These are phyloP conservation scores for Epiblema foenella DNA, from an alignment of 2,888 invertebrate species.

Conservation along the genomic window DNA sequence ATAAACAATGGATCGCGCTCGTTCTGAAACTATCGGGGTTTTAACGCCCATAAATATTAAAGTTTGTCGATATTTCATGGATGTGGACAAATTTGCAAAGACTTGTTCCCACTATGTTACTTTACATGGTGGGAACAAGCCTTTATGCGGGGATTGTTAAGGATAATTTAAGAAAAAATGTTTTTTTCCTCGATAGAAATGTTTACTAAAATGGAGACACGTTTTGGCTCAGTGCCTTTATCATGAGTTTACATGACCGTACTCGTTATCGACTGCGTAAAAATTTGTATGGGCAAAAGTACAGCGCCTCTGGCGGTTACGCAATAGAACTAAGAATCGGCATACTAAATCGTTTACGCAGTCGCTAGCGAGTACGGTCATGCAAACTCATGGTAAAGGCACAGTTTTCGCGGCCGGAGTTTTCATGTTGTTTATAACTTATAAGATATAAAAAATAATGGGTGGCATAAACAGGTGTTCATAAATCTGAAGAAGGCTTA, in stretches of 20 bases:
- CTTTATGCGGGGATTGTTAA: constrained; percentile 6
- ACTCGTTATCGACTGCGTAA: no score
- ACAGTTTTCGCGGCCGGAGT: constrained; percentile 4
- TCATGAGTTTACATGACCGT: no score
- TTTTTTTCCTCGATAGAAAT: neutral
- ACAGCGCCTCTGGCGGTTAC: no score
- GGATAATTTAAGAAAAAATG: constrained; percentile 5
- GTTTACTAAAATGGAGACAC: neutral
- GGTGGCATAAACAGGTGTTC: neutral
- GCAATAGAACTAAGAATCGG: no score
- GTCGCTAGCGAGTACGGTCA: no score
- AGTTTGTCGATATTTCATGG: constrained; percentile 37
- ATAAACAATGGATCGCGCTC: constrained; percentile 30
- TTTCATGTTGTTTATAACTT: neutral
- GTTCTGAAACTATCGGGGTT: constrained; percentile 34
- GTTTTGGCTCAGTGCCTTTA: constrained; percentile 28
- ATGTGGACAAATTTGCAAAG: constrained; percentile 33
- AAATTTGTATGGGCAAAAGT: no score
- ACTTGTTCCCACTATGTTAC: no score
- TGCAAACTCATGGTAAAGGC: no score
- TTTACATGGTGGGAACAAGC: neutral
- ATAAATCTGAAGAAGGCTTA: neutral
- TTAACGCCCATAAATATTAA: constrained; percentile 42
- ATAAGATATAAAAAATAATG: no score
- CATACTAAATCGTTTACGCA: no score